Conservation (phyloP, 2,113 vertebrate species). For the Lontra canadensis region DNA sequence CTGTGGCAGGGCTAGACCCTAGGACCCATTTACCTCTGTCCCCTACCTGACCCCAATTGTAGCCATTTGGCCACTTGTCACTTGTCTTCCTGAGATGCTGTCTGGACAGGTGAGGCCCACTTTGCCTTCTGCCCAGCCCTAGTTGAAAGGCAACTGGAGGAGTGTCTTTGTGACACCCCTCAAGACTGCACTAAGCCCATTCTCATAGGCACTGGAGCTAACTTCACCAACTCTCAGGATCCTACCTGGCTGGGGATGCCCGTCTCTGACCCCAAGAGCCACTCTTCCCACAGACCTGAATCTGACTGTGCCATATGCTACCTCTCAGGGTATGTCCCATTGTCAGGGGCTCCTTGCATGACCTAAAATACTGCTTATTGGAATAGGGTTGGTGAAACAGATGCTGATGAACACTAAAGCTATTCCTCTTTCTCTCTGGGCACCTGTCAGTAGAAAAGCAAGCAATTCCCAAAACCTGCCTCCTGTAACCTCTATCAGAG, state of each 20-base stretch:
- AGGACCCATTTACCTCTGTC: neutral
- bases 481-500: neutral
- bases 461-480: neutral
- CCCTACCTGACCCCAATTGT: rapidly evolving
- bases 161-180: neutral
- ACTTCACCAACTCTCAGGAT: neutral
- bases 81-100: neutral
- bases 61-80: no score
- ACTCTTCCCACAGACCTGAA: neutral
- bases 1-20: neutral
- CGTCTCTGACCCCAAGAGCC: neutral
- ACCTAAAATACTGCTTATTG: neutral
- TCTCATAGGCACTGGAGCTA: rapidly evolving
- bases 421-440: neutral
- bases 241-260: neutral
- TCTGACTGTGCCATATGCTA: no score
- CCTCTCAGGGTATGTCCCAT: neutral
- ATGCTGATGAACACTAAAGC: neutral
- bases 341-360: neutral
- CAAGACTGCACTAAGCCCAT: neutral
- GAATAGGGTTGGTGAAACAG: no score
- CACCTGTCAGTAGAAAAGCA: neutral
- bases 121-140: neutral
- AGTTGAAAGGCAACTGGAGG: neutral
- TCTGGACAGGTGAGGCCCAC: neutral